Evolutionary conservation across 2,113 vertebrate genomes (phyloP), one percentile per base, ranked within the genome.

Genomic region (Cottus gobio): DNA sequence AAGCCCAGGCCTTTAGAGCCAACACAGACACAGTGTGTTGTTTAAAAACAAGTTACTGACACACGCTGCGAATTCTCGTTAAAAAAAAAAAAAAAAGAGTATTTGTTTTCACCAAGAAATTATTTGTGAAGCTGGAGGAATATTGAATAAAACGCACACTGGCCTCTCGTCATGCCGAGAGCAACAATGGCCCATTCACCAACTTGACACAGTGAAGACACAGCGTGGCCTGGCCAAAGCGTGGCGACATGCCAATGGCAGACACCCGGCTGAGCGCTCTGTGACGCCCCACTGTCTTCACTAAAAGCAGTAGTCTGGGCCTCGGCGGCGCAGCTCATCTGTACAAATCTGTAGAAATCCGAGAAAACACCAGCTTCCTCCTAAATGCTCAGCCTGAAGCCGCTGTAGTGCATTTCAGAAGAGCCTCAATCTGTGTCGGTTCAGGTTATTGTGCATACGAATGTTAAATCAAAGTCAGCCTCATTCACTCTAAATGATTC

Each of bases 151-250:
- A 86, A 85, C 44, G 2, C 7, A 24, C 48, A 50, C 56, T 85
- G 62, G 78, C 80, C 82, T 81, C 48, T 74, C 85, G 86, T 85
- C 82, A 90, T 15, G 85, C 90, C 56, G 76, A 66, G 75, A 80
- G 83, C 71, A 84, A 93, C 93, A 93, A 92, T 88, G 85, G 87
- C 70, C 65, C 86, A 84, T 91, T 94, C 85, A 90, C 56, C 42
- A 66, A 44, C 81, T 78, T 64, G 86, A 86, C 88, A 87, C 85
- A 75, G 84, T 50, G 79, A 83, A 34, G 34, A 34, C 34, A 34
- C 73, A 8, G 5, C 37, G 10, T 34, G 36, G 84, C 57, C 82
- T 37, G 75, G 70, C 75, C 77, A 86, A 26, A 57, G 64, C 50
- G 2, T 42, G 80, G 84, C 84, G 42, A 9, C 6, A n/a, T 26